Conservation (phyloP, 64 coral and sea anemone genomes). For the Stichodactyla helianthus region DNA sequence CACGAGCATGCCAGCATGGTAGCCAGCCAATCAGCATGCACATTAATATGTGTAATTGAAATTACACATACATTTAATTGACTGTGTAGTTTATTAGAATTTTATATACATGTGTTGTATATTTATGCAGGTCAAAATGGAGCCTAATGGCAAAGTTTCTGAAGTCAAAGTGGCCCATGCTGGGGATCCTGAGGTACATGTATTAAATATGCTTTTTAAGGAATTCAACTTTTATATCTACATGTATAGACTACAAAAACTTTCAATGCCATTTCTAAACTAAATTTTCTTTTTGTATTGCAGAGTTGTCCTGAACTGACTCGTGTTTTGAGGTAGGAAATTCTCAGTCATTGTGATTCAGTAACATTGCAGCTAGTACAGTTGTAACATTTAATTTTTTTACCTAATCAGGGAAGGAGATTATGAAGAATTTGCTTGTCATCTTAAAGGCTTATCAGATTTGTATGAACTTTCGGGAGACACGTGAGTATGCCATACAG, state of each 20-base stretch:
- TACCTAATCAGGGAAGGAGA: conserved; percentile 56
- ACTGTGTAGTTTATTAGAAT: too few species aligned
- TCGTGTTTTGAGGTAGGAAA: conserved; percentile 52
- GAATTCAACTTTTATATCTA: background rate
- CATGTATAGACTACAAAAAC: too few species aligned
- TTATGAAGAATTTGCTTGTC: conserved; percentile 89
- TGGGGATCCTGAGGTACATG: conserved; percentile 73
- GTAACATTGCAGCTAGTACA: background rate
- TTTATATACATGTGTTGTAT: background rate
- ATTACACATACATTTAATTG: too few species aligned
- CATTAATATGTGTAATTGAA: too few species aligned
- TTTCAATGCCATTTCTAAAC: background rate
- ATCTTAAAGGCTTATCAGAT: conserved; percentile 85
- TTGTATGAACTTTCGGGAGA: conserved; percentile 84
- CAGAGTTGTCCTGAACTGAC: conserved; percentile 81
- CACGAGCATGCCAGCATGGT: too few species aligned
- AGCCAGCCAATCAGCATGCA: too few species aligned
- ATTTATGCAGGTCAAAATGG: conserved; percentile 73
- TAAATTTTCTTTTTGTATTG: background rate
- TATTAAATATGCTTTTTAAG: background rate
- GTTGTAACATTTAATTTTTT: background rate
- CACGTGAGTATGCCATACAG: conserved; percentile 53
- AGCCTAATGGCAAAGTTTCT: conserved; percentile 71
- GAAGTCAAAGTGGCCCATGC: conserved; percentile 96
- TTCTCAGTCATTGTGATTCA: background rate